Evolutionary conservation across 2,797 vertebrate species (phyloP).

Genomic region (Morus bassanus): DNA sequence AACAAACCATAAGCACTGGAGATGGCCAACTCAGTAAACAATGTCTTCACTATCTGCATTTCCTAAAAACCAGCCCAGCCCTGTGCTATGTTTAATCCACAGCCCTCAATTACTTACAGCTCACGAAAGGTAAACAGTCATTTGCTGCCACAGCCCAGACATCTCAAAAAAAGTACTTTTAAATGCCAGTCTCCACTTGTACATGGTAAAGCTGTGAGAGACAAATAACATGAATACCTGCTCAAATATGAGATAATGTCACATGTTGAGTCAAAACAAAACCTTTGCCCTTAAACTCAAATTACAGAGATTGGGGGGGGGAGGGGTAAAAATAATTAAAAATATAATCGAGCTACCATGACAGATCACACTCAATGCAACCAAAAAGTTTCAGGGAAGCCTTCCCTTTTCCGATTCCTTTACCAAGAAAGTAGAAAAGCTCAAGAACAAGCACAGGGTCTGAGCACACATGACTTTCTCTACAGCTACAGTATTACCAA

Average conservation of each 20-base stretch:
- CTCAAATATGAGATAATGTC: background rate
- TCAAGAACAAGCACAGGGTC: background rate
- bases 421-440: background rate
- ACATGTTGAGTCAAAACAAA: background rate
- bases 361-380: background rate
- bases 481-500: background rate
- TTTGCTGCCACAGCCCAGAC: background rate
- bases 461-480: background rate
- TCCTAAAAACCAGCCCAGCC: background rate
- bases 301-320: background rate
- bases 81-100: background rate
- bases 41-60: background rate
- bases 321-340: background rate
- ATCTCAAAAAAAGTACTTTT: background rate
- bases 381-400: background rate
- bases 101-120: background rate
- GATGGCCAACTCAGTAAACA: background rate
- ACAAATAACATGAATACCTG: rapidly evolving
- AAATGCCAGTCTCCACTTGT: background rate
- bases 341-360: background rate
- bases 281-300: background rate
- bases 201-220: background rate
- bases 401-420: background rate
- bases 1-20: background rate
- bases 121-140: background rate